Conservation (phyloP, 2,113 vertebrate species). For the Archocentrus centrarchus region DNA sequence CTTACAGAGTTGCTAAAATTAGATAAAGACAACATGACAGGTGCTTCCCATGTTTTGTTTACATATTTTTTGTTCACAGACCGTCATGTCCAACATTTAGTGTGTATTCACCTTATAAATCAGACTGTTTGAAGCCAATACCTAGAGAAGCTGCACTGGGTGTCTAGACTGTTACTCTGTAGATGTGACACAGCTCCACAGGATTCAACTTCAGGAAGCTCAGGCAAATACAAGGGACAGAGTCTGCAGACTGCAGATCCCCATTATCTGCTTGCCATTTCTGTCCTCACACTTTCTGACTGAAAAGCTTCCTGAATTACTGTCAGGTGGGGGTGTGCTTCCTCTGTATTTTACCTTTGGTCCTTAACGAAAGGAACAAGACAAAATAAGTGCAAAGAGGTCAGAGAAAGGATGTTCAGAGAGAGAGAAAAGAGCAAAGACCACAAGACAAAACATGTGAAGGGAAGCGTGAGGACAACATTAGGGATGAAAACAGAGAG, state of each 20-base stretch:
- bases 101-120: neutral
- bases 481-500: conserved; percentile 8
- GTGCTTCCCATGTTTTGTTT: neutral
- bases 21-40: neutral
- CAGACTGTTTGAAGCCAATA: neutral
- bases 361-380: neutral
- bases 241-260: neutral
- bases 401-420: neutral
- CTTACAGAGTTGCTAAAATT: neutral
- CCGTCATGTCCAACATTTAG: neutral
- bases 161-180: neutral
- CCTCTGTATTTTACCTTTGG: neutral
- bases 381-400: neutral
- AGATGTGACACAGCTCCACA: neutral
- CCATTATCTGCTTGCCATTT: neutral
- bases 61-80: neutral
- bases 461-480: neutral
- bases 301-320: neutral
- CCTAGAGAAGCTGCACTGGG: neutral
- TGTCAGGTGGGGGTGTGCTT: neutral
- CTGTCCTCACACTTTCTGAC: conserved; percentile 5
- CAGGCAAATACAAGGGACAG: neutral
- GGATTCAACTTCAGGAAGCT: neutral
- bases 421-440: neutral
- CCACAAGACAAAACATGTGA: neutral